Evolutionary conservation across 2,888 invertebrate species (phyloP).

Genomic region (Drosophila nr. medialis): DNA sequence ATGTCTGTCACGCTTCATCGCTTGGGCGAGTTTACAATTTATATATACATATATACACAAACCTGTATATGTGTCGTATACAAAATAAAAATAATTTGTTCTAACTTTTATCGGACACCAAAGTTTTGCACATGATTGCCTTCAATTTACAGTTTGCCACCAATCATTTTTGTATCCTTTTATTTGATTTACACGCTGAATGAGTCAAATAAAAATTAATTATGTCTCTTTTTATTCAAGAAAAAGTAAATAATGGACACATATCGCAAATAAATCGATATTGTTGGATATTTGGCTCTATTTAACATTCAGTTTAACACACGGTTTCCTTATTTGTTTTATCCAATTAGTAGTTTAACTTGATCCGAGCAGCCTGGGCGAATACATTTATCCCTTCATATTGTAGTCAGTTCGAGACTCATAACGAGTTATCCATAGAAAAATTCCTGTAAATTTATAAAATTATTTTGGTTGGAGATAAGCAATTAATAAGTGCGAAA

Average conservation of each 20-base stretch:
- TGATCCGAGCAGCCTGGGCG: constrained; percentile 26
- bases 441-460: constrained; percentile 58
- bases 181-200: constrained; percentile 10
- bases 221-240: neutral
- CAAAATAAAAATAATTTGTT: constrained; percentile 5
- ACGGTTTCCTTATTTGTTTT: neutral
- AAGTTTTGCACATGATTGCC: constrained; percentile 53
- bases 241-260: neutral
- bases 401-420: constrained; percentile 17
- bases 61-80: neutral
- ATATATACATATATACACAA: neutral
- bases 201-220: neutral
- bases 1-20: constrained; percentile 27
- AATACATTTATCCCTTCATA: neutral
- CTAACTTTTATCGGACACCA: constrained; percentile 30
- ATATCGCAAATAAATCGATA: neutral
- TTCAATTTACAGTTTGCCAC: constrained; percentile 47
- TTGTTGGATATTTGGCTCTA: neutral
- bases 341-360: neutral
- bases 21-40: constrained; percentile 4
- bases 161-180: constrained; percentile 20
- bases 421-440: constrained; percentile 22
- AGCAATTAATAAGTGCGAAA: constrained; percentile 9
- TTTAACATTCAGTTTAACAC: neutral
- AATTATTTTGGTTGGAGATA: constrained; percentile 13